Conservation (phyloP, 2,797 vertebrate genomes). For the Poecilia gillii region DNA sequence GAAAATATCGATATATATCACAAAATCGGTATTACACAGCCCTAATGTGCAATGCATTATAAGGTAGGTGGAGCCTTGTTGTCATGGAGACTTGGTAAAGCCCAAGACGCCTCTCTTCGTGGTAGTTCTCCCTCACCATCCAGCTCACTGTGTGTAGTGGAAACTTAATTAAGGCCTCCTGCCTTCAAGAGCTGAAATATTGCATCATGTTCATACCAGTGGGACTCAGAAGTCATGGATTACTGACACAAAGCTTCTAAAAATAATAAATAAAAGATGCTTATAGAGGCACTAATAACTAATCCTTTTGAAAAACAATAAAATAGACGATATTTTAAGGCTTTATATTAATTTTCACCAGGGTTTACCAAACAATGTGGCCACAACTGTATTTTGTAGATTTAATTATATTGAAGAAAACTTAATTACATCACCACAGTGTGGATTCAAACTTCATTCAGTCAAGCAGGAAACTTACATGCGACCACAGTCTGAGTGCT, state of each 20-base stretch:
- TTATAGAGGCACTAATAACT: neutral
- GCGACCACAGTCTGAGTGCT: slow-evolving; percentile 99
- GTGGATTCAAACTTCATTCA: neutral
- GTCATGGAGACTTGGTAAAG: neutral
- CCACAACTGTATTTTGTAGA: neutral
- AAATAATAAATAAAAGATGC: neutral
- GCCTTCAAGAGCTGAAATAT: neutral
- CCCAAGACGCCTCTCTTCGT: neutral
- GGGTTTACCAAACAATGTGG: neutral
- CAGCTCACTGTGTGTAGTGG: neutral
- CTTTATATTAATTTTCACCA: neutral
- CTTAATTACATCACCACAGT: neutral
- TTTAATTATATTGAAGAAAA: neutral
- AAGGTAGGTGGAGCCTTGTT: neutral
- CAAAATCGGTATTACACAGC: too few relatives aligned
- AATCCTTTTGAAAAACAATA: neutral
- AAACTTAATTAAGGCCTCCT: neutral
- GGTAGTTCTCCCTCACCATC: neutral
- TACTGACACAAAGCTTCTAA: neutral
- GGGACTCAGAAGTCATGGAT: neutral
- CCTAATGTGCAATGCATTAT: neutral
- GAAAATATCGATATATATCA: too few relatives aligned
- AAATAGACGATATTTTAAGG: neutral
- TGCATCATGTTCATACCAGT: neutral
- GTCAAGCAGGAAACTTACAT: slow-evolving; percentile 83